A percentile compares a stretch with the other conserved stretches of the same genome.
phyloP scores from a whole-genome alignment of 2,888 invertebrate genomes.

The Didymodactylos carnosus region DNA sequence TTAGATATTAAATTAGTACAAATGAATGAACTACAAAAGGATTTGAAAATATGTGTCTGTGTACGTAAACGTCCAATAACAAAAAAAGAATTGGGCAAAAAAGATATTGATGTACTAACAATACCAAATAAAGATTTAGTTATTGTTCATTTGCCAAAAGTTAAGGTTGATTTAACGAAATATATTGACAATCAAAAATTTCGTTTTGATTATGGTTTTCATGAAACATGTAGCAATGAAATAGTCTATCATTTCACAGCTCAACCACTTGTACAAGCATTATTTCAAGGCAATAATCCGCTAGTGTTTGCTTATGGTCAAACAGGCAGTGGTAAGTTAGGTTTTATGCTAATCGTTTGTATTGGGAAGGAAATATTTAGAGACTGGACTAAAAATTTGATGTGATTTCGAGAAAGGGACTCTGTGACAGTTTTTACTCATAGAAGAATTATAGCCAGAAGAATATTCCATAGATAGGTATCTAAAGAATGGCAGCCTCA shows the following conservation, averaged over 20 bases:
- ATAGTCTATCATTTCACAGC: conserved; percentile 78
- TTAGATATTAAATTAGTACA: background rate
- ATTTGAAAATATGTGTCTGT: conserved; percentile 74
- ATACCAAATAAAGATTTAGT: conserved; percentile 63
- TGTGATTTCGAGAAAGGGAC: no score
- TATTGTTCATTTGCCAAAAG: conserved; percentile 39
- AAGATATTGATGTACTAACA: conserved; percentile 88
- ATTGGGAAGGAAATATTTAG: no score
- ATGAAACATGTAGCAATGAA: conserved; percentile 80
- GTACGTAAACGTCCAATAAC: conserved; percentile 88
- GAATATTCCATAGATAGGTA: no score
- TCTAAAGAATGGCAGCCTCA: no score
- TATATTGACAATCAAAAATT: conserved; percentile 94
- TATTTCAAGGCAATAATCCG: conserved; percentile 96
- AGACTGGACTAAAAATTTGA: no score
- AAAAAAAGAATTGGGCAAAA: conserved; percentile 66
- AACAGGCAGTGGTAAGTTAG: conserved; percentile 80
- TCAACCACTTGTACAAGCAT: conserved; percentile 81
- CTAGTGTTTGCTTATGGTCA: conserved; percentile 99
- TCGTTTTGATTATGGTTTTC: conserved; percentile 94
- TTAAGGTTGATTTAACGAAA: conserved; percentile 84
- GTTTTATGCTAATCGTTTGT: no score
- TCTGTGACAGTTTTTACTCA: no score
- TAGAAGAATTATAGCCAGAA: no score
- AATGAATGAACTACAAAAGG: conserved; percentile 38